Conservation (phyloP, 2,113 vertebrate genomes). For the Malurus cyaneus region DNA sequence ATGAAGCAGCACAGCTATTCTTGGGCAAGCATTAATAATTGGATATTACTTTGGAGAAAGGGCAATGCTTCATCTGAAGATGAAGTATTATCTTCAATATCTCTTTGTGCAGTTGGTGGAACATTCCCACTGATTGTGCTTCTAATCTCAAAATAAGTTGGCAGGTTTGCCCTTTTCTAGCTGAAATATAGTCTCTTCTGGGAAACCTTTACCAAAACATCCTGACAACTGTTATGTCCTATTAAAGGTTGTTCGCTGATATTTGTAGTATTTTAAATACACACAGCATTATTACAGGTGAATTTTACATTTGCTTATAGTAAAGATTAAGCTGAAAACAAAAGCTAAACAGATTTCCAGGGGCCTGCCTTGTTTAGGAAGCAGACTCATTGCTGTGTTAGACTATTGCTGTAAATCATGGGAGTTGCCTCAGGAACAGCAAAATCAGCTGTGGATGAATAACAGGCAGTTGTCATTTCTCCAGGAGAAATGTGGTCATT, state of each 20-base stretch:
- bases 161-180: conserved; percentile 73
- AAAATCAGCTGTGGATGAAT: neutral
- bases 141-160: conserved; percentile 71
- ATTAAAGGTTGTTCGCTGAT: conserved; percentile 70
- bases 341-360: neutral
- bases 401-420: neutral
- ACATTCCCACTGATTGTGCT: conserved; percentile 52
- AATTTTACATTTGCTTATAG: conserved; percentile 58
- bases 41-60: conserved; percentile 70
- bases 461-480: neutral
- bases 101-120: conserved; percentile 56
- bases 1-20: conserved; percentile 48
- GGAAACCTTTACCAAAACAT: conserved; percentile 58
- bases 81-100: conserved; percentile 61
- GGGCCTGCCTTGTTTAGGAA: neutral
- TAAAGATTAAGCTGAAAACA: conserved; percentile 52
- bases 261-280: conserved; percentile 64
- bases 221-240: conserved; percentile 63
- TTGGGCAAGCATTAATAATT: conserved; percentile 67
- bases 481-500: neutral
- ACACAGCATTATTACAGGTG: conserved; percentile 43
- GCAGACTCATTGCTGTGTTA: neutral
- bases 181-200: conserved; percentile 67
- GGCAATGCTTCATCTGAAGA: conserved; percentile 71
- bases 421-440: neutral